These are phyloP conservation scores for Schrankia costaestrigalis DNA, from an alignment of 2,888 invertebrate species.

Conservation along the genomic window DNA sequence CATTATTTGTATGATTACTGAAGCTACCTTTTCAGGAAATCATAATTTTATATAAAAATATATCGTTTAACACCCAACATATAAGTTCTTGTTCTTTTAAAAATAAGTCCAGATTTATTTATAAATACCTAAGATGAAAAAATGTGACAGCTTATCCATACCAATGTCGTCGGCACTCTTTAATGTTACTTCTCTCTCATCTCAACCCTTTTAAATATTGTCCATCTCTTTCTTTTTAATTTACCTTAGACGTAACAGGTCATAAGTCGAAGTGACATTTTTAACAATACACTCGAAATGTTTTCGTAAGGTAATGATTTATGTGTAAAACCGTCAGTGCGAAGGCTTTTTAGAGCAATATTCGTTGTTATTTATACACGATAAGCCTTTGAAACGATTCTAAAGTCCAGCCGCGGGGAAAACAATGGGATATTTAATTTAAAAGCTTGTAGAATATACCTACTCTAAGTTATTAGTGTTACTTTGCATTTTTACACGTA, in stretches of 20 bases:
- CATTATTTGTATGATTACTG: too few species aligned
- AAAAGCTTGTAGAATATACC: conserved; percentile 21
- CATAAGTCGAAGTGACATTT: conserved; percentile 79
- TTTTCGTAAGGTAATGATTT: conserved; percentile 80
- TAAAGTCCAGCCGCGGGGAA: conserved; percentile 46
- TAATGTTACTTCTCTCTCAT: conserved; percentile 50
- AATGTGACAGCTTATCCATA: conserved; percentile 33
- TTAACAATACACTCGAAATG: conserved; percentile 77
- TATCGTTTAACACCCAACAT: too few species aligned
- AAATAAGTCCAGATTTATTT: conserved; percentile 12
- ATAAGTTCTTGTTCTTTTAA: too few species aligned
- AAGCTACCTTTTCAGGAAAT: background rate
- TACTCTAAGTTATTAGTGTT: conserved; percentile 6
- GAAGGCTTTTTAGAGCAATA: conserved; percentile 59
- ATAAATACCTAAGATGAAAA: conserved; percentile 20
- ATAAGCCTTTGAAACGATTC: conserved; percentile 53
- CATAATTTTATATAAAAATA: background rate
- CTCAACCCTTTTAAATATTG: conserved; percentile 41
- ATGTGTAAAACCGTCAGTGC: conserved; percentile 68
- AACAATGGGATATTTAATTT: conserved; percentile 58
- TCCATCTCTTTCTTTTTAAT: conserved; percentile 65
- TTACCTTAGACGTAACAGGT: conserved; percentile 74
- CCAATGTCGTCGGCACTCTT: conserved; percentile 63
- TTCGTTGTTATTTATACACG: conserved; percentile 59
- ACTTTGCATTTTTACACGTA: conserved; percentile 4